Evolutionary conservation across 2,113 vertebrate species (phyloP).

Genomic region (Notothenia rossii): DNA sequence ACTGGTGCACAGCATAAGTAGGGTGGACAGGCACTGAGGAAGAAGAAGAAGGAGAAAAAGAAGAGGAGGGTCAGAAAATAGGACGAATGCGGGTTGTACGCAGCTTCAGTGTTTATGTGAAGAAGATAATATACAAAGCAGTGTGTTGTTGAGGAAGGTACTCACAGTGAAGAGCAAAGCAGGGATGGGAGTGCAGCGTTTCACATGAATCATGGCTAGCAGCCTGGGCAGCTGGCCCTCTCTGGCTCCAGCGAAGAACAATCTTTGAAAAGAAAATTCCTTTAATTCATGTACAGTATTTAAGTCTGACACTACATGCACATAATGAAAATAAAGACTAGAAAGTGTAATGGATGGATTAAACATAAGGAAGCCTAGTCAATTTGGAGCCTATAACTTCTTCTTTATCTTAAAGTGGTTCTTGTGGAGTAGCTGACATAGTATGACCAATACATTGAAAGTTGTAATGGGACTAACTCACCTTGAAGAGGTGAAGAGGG

Average conservation of each 20-base stretch:
- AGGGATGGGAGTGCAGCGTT: slow-evolving; percentile 92
- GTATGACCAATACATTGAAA: background rate
- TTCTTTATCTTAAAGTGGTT: background rate
- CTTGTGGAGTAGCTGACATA: background rate
- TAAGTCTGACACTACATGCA: background rate
- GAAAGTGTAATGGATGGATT: too few relatives aligned
- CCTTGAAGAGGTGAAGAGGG: slow-evolving; percentile 91
- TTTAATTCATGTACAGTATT: too few relatives aligned
- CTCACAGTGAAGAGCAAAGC: slow-evolving; percentile 94
- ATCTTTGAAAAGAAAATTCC: slow-evolving; percentile 71
- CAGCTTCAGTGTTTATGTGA: background rate
- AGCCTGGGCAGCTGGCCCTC: slow-evolving; percentile 93
- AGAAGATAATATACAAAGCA: background rate
- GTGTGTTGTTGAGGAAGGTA: background rate
- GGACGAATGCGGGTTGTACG: background rate
- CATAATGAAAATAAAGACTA: background rate
- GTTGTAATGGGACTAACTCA: slow-evolving; percentile 62
- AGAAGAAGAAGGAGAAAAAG: background rate
- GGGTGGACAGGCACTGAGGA: slow-evolving; percentile 89
- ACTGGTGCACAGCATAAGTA: slow-evolving; percentile 95
- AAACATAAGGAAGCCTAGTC: background rate
- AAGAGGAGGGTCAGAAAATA: background rate
- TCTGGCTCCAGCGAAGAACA: slow-evolving; percentile 94
- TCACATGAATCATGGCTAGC: slow-evolving; percentile 94
- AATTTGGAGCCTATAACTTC: background rate